Percentiles rank a stretch among this genome's conserved stretches.
Conservation (phyloP, 2,797 vertebrate genomes). For the Clarias platycephalus region DNA sequence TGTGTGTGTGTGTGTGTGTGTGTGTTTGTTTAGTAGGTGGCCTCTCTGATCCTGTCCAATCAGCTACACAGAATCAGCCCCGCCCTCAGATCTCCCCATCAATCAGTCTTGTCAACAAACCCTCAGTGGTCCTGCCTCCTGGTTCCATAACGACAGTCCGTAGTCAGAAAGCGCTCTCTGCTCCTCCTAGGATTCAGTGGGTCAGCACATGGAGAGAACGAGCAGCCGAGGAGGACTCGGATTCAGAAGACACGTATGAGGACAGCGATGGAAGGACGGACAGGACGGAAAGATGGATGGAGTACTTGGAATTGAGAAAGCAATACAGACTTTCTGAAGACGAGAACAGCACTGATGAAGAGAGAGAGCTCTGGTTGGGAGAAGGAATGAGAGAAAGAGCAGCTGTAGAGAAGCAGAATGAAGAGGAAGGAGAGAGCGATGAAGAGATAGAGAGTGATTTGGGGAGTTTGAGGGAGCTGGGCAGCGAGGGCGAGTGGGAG, state of each 20-base stretch:
- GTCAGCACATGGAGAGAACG: constrained; percentile 76
- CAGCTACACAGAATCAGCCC: constrained; percentile 26
- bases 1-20: constrained; percentile 5
- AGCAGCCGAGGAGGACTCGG: constrained; percentile 68
- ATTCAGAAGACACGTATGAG: constrained; percentile 9
- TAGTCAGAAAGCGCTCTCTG: constrained; percentile 3
- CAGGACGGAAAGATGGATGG: constrained; percentile 23
- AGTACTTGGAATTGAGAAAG: constrained; percentile 19
- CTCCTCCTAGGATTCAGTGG: constrained; percentile 66
- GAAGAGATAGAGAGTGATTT: constrained; percentile 48
- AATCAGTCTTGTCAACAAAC: neutral
- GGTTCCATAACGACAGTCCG: neutral
- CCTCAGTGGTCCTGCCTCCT: neutral
- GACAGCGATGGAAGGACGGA: neutral
- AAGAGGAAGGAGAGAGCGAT: constrained; percentile 16
- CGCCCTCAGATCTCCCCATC: constrained; percentile 8
- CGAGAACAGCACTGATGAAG: neutral
- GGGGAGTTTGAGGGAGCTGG: constrained; percentile 49
- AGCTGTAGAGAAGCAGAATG: neutral
- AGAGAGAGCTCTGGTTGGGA: neutral
- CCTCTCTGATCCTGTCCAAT: constrained; percentile 31
- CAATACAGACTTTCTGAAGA: neutral
- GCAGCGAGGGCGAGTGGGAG: constrained; percentile 48
- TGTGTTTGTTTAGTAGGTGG: constrained; percentile 45
- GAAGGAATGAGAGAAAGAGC: neutral